Conservation (phyloP, 2,113 vertebrate genomes). For the Psilopsiagon aurifrons region DNA sequence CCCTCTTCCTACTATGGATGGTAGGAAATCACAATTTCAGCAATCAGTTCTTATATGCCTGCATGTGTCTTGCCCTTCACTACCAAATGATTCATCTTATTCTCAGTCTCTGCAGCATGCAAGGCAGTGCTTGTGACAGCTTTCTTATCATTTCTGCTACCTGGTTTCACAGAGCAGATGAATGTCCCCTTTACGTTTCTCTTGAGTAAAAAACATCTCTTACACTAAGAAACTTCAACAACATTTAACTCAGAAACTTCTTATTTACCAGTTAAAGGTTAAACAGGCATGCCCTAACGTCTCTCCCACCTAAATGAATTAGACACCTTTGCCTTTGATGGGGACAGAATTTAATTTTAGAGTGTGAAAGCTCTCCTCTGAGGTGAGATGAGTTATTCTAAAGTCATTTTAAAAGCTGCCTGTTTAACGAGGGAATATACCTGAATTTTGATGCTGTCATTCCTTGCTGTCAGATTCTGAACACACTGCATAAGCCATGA, state of each 20-base stretch:
- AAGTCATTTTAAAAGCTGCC: not conserved
- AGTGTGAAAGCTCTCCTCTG: not conserved
- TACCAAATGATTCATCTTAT: not conserved
- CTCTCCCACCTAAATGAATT: not conserved
- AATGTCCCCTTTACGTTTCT: not conserved
- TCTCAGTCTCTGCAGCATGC: not conserved
- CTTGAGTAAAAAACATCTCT: not conserved
- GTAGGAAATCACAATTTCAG: not conserved
- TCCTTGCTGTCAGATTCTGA: not conserved
- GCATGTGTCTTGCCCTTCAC: not conserved
- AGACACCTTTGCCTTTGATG: not conserved
- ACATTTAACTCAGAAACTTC: not conserved
- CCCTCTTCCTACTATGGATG: not conserved
- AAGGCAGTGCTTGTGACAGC: not conserved
- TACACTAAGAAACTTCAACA: not conserved
- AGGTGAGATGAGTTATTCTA: not conserved
- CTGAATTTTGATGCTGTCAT: not conserved
- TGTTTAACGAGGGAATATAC: not conserved
- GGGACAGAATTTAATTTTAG: not conserved
- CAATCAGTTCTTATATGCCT: slow-evolving; percentile 16
- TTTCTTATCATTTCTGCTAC: not conserved
- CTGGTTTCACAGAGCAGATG: not conserved
- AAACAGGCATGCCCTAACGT: not conserved
- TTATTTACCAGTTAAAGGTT: not conserved
- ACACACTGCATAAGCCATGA: not conserved